Evolutionary conservation across 2,797 vertebrate genomes (phyloP).

Genomic region (Paedocypris micromegethes): DNA sequence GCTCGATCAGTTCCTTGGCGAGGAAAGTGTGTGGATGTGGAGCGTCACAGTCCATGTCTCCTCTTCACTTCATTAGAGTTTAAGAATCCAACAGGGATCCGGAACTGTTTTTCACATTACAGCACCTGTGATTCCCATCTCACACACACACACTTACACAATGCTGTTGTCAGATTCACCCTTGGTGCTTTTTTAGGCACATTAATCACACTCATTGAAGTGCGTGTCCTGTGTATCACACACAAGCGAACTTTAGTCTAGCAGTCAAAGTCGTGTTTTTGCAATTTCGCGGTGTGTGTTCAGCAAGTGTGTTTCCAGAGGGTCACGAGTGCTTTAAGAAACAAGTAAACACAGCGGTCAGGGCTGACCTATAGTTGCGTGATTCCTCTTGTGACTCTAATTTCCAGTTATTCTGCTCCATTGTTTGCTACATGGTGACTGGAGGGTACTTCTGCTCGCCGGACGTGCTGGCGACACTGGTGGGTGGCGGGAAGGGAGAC

Average conservation of each 20-base stretch:
- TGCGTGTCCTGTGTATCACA: constrained; percentile 17
- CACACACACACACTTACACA: constrained; percentile 34
- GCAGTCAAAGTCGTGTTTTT: constrained; percentile 12
- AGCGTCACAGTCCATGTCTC: constrained; percentile 69
- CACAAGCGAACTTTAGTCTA: not conserved
- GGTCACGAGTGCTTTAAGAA: constrained; percentile 40
- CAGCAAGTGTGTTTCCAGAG: constrained; percentile 14
- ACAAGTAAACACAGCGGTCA: constrained; percentile 29
- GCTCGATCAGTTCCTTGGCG: constrained; percentile 25
- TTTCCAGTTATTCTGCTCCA: constrained; percentile 39
- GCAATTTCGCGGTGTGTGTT: not conserved
- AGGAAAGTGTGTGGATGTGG: constrained; percentile 40
- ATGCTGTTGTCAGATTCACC: constrained; percentile 6
- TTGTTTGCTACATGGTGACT: constrained; percentile 79
- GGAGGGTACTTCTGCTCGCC: constrained; percentile 90
- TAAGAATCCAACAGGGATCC: constrained; percentile 65
- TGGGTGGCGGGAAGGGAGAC: constrained; percentile 81
- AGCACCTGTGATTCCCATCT: constrained; percentile 73
- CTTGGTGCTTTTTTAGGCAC: constrained; percentile 22
- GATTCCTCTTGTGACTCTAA: constrained; percentile 58
- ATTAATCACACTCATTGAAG: constrained; percentile 1
- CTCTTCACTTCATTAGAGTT: constrained; percentile 75
- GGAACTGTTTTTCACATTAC: constrained; percentile 68
- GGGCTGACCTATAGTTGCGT: constrained; percentile 52
- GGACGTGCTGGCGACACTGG: constrained; percentile 57